Evolutionary conservation across 1,140 invertebrate genomes (phyloP).

Genomic region (Sinonovacula constricta): DNA sequence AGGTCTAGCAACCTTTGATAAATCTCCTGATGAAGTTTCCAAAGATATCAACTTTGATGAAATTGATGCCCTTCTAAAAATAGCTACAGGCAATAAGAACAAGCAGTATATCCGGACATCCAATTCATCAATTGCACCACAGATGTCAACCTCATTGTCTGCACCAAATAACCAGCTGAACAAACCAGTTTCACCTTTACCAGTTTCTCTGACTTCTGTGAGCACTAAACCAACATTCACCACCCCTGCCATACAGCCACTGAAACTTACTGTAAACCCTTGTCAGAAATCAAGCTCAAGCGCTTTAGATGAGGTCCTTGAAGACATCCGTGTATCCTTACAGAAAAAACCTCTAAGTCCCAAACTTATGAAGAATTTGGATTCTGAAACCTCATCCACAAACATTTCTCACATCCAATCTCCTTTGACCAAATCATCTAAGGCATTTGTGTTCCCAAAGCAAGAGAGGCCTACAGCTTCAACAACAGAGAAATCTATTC

Average conservation of each 20-base stretch:
- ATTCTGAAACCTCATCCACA: conserved; percentile 43
- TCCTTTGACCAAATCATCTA: conserved; percentile 43
- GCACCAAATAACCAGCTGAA: too few relatives aligned
- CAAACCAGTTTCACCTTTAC: neutral
- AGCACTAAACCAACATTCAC: conserved; percentile 48
- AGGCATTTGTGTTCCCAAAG: conserved; percentile 39
- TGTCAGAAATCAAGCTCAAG: conserved; percentile 59
- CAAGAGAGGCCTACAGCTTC: neutral
- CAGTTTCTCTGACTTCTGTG: neutral
- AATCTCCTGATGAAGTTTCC: conserved; percentile 6
- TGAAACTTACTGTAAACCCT: conserved; percentile 62
- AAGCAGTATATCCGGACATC: too few relatives aligned
- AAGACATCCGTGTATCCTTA: conserved; percentile 68
- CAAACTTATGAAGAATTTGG: conserved; percentile 54
- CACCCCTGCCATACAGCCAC: conserved; percentile 70
- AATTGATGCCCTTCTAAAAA: conserved; percentile 40
- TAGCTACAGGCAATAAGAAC: conserved; percentile 36
- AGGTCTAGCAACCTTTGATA: conserved; percentile 71
- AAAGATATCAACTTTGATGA: conserved; percentile 42
- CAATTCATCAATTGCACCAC: too few relatives aligned
- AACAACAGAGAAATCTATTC: neutral
- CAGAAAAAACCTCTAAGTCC: conserved; percentile 69
- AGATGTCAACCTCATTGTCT: too few relatives aligned
- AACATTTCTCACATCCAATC: conserved; percentile 50
- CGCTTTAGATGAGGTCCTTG: conserved; percentile 73